Base-by-base conservation (phyloP, 2,888 invertebrate genomes). In the Troides aeacus region DNA sequence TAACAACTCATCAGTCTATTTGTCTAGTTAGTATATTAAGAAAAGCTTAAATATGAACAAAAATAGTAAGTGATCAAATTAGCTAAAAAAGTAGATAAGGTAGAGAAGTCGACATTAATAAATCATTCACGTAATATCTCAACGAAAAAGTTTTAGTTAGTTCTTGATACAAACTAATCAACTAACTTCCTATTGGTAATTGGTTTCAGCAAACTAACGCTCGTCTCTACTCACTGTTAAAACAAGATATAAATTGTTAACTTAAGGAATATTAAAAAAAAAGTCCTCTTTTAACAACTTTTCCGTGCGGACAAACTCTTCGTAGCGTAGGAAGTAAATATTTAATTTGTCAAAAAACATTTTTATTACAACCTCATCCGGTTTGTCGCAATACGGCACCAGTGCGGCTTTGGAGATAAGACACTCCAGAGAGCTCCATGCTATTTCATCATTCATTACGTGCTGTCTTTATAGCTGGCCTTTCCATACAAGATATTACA, bases 331-430 rank as follows among this genome's bases (percentile, higher is more conserved):
- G 58, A 23, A n/a, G 59, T 65, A 65, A 65, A 65, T 65, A 65
- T 65, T 65, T 65, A 46, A 66, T 66, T 60, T 66, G 50, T 36
- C 53, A 21, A 61, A 61, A 50, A 66, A 66, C 56, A 61, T 66
- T 65, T 66, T 66, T 66, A 61, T 66, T 60, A 66, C 60, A 53
- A 36, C 61, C 61, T 61, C 21, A 61, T 61, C 61, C 66, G 24
- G 12, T 23, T n/a, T 39, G 66, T 39, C 66, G 66, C 61, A 61
- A 66, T 61, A 66, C 61, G 61, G n/a, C 61, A 61, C 61, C 53
- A 56, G 53, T 61, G 57, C 57, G 57, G 21, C 18, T 46, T 61
- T 66, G 50, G 46, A 46, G 60, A 56, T 61, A 53, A 30, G 17
- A 36, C 53, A 23, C 66, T 23, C 66, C 30, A 53, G 61, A 60